Evolutionary conservation across 2,888 invertebrate genomes (phyloP), one percentile per base, ranked within the genome.

Genomic region (Yponomeuta cagnagella): DNA sequence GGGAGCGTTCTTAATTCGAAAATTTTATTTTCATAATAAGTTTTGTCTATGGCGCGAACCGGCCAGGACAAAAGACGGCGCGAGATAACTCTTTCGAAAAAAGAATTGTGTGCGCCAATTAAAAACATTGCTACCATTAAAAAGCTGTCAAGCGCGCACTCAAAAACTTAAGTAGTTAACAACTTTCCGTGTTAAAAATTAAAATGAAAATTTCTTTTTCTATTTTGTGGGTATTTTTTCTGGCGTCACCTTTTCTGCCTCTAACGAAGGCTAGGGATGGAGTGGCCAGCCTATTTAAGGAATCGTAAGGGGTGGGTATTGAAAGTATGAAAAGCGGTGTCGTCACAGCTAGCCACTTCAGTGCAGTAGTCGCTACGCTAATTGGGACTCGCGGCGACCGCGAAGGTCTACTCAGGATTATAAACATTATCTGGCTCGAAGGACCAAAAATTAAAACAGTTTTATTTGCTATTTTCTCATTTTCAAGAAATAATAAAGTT

Each of bases 1-100:
- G 90, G 91, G 91, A 92, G 89, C 90, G 88, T 88, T 90, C 89
- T 89, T 89, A 90, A 91, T 90, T 92, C 90, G 88, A 92, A 91
- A 92, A 90, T 90, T 58, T 58, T 58, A 90, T 91, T 90, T 91
- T 89, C 90, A 90, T 90, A 90, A 91, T 91, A 91, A 90, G 90
- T 90, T 92, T 90, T 90, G 90, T 90, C 91, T 90, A 91, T 90
- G 88, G 87, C 83, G 82, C 84, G 52, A 86, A 82, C 85, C 83
- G 83, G 82, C 80, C 80, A 82, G 85, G 85, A 90, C 90, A 90
- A 91, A 90, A 90, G 90, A 81, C 77, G 78, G 76, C 72, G 78
- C 77, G 79, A 78, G 86, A 85, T 87, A 85, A 86, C 80, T 81
- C 81, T 82, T 88, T 88, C 82, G 82, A 85, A 83, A 86, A 87